These are phyloP conservation scores for Hyphantria cunea DNA, from an alignment of 1,140 invertebrate species.

Conservation along the genomic window DNA sequence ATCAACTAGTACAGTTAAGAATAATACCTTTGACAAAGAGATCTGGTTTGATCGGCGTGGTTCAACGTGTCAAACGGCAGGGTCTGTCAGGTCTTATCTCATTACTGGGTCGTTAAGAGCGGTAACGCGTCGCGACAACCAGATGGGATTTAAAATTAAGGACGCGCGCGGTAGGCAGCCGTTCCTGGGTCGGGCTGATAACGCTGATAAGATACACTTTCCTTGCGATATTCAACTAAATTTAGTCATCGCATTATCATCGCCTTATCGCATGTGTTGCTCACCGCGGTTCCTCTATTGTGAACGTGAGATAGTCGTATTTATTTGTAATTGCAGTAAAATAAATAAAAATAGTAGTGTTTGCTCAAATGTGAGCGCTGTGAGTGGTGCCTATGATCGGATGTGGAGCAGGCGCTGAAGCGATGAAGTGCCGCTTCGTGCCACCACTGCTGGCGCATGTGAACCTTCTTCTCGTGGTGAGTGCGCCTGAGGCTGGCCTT, in stretches of 20 bases:
- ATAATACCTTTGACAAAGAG: no score
- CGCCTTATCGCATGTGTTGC: not conserved
- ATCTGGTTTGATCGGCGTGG: no score
- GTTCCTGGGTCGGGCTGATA: slow-evolving; percentile 4
- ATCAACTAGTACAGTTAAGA: no score
- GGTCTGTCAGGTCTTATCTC: no score
- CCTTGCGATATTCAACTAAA: no score
- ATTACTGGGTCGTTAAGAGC: no score
- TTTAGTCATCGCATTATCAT: slow-evolving; percentile 1
- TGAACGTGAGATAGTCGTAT: not conserved
- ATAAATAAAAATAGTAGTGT: no score
- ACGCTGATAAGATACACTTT: slow-evolving; percentile 13
- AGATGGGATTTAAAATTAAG: no score
- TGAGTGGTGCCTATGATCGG: not conserved
- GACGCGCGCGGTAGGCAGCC: no score
- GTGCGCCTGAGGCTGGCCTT: not conserved
- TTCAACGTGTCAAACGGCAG: no score
- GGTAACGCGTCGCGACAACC: no score
- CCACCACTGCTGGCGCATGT: slow-evolving; percentile 46
- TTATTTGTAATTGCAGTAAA: not conserved
- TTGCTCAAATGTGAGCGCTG: no score
- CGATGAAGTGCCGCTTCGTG: slow-evolving; percentile 39
- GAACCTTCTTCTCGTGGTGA: slow-evolving; percentile 43
- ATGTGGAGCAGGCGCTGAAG: not conserved
- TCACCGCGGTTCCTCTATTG: not conserved